Base-by-base conservation (phyloP, 2,888 invertebrate species). In the Idaea dimidiata region DNA sequence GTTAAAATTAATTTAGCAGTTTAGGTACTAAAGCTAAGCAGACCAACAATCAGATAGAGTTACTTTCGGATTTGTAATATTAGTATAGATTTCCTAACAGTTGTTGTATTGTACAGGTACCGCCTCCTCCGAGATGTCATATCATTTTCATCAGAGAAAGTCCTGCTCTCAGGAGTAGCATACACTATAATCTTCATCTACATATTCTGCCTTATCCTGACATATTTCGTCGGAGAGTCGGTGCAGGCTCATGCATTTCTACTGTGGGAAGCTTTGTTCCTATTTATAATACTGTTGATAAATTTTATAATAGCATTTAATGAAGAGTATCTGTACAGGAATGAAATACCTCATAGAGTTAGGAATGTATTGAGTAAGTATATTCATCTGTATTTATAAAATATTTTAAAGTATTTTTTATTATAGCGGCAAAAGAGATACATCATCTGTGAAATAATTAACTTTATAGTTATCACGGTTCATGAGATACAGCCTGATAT, bases 281-380 rank as follows among this genome's bases (percentile, higher is more conserved):
- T 93, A 60, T 87, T 91, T 76, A 73, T 87, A 16, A 87, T 92
- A 75, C 75, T 92, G 65, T 72, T 89, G 55, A 75, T 89, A 61
- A 93, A 93, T 72, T 90, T 92, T 70, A 67, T 88, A 59, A 79
- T 93, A 68, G 90, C 92, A 54, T 86, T 87, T 63, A 91, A 91
- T 77, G 93, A 93, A 78, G 90, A 93, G 71, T 88, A 88, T 73
- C 79, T 90, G 68, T 86, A 88, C 64, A 83, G 85, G 71, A 89
- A 93, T 76, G 94, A 94, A 87, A 91, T 94, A 78, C 93, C 94
- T 65, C 89, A 90, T 74, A 86, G 93, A 81, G 87, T 91, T 61
- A 81, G 75, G 55, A 90, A 92, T 79, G 92, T 93, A 55, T 76
- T 93, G 74, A 89, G 93, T 93, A 71, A 85, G 86, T 81, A 33